Conservation (phyloP, 2,888 invertebrate genomes). For the Pristionchus exspectatus region DNA sequence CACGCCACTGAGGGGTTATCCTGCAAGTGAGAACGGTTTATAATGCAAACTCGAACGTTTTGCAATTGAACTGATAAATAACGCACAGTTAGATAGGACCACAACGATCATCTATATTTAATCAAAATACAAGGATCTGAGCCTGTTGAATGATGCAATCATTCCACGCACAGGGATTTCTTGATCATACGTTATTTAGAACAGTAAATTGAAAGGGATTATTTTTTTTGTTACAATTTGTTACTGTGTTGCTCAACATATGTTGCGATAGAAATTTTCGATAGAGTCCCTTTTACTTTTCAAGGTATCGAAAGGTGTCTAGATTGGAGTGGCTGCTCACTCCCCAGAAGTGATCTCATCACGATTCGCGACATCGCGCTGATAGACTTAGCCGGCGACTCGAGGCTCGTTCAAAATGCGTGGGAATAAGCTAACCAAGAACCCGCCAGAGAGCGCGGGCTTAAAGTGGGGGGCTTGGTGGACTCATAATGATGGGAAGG, state of each 20-base stretch:
- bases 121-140: too few relatives aligned
- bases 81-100: too few relatives aligned
- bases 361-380: not conserved
- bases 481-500: not conserved
- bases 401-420: not conserved
- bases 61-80: too few relatives aligned
- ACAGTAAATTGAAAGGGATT: too few relatives aligned
- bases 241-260: too few relatives aligned
- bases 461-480: not conserved
- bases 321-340: not conserved
- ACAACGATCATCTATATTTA: too few relatives aligned
- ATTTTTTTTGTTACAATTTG: too few relatives aligned
- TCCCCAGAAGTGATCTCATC: not conserved
- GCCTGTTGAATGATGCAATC: too few relatives aligned
- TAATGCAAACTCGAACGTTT: too few relatives aligned
- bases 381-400: constrained; percentile 4
- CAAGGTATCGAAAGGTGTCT: not conserved
- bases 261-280: not conserved
- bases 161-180: too few relatives aligned
- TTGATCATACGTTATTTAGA: too few relatives aligned
- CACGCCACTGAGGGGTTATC: constrained; percentile 49
- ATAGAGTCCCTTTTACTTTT: not conserved
- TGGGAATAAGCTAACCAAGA: constrained; percentile 4
- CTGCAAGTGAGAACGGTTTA: not conserved
- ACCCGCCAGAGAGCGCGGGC: not conserved